A percentile compares a stretch with the other conserved stretches of the same genome.
These are phyloP conservation scores for Omphaloscelis lunosa DNA, from an alignment of 2,888 invertebrate genomes.

Conservation along the genomic window DNA sequence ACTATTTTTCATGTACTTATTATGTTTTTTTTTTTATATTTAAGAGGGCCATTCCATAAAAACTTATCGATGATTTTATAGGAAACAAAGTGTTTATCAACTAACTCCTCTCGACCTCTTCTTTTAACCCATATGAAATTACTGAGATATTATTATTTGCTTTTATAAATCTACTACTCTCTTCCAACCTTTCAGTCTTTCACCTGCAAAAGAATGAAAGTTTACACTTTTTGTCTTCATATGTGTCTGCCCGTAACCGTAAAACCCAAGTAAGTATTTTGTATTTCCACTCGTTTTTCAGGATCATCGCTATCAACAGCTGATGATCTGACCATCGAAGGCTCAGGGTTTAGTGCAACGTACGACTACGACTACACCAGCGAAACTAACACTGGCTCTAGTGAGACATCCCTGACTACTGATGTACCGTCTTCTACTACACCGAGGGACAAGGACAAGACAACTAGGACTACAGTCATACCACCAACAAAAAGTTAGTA, in stretches of 20 bases:
- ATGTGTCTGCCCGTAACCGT: neutral
- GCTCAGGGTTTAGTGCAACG: conserved; percentile 36
- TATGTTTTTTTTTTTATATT: neutral
- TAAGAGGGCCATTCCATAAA: neutral
- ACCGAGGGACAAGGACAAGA: neutral
- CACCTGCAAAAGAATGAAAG: neutral
- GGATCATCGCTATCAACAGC: conserved; percentile 21
- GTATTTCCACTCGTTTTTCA: neutral
- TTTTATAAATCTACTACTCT: neutral
- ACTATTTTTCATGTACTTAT: neutral
- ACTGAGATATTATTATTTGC: neutral
- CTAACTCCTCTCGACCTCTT: conserved; percentile 2
- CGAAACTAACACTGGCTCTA: conserved; percentile 21
- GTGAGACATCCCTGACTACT: conserved; percentile 28
- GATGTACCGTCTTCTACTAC: conserved; percentile 1
- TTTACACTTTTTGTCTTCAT: neutral
- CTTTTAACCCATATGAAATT: neutral
- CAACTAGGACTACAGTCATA: conserved; percentile 26
- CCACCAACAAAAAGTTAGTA: conserved; percentile 18
- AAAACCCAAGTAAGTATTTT: neutral
- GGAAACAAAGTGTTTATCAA: neutral
- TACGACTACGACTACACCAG: conserved; percentile 38
- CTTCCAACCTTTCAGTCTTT: neutral
- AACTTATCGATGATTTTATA: neutral
- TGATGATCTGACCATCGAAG: conserved; percentile 34